Base-by-base conservation (phyloP, 2,113 vertebrate species). In the Pluvianellus socialis region DNA sequence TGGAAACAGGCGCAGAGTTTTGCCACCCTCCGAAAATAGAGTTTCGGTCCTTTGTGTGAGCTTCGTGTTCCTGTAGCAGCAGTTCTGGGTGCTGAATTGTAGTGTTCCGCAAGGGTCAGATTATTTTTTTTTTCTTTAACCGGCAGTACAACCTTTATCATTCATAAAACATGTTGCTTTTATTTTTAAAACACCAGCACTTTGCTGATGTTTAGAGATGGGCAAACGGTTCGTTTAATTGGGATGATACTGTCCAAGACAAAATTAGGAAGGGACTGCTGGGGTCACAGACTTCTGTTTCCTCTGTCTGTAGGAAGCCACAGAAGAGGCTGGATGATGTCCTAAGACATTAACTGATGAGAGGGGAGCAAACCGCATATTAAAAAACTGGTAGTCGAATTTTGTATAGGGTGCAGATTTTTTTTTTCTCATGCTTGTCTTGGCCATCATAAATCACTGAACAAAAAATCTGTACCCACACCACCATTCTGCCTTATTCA, bases 21-120 rank as follows among this genome's bases (percentile, higher is more conserved):
- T 27, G 38, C 27, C 21, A 53, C 16, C 49, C 30, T 63, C 14
- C 7, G 49, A 86, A 76, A 35, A 8, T 13, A 21, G 11, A 2
- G 20, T 59, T 62, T 45, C 12, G 9, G 35, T 16, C 13, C 26
- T 8, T 53, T 10, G 6, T 12, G 56, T 1, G 24, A 62, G 27
- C 14, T 50, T 65, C 0, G 0, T 20, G 9, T 55, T 47, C 22
- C 32, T 26, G 8, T 10, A 49, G 49, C 53, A 30, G 20, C 50
- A 22, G 53, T 45, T 79, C 44, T 44, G 23, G 21, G 14, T 14
- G 2, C 15, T 2, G 4, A 28, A 28, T 14, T 18, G 11, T 21
- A 6, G n/a, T 8, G 28, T 13, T 90, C 30, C 56, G 44, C 50
- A 9, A 9, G 0, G 6, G 16, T 40, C 26, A 14, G 13, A 0